Base-by-base conservation (phyloP, 2,888 invertebrate genomes). In the Amiota mariae region DNA sequence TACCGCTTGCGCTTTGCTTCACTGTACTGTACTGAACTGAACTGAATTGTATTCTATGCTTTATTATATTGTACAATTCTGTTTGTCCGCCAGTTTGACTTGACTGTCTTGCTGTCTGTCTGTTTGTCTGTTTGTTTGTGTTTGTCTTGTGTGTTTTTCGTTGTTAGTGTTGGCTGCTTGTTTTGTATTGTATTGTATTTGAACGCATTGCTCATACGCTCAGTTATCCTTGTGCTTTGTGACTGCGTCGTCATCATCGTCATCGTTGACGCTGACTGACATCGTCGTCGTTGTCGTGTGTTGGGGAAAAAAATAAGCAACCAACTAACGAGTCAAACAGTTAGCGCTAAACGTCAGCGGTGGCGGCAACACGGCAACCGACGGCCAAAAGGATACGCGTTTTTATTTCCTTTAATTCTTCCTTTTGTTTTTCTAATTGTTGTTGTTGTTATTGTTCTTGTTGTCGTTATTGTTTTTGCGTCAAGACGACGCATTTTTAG, bases 161-260 rank as follows among this genome's bases (percentile, higher is more conserved):
- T 1, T 15, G 72, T 74, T 66, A 20, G 10, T 13, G 48, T 13
- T 36, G 36, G 36, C 36, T 36, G 36, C 36, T 36, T 49, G 54
- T 57, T 18, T 64, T 78, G n/a, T n/a, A n/a, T 73, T 63, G 76
- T 77, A 72, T 78, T 64, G 71, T 75, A 75, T 77, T 77, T 77
- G 72, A 68, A 76, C 75, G 84, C 85, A 76, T 80, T 85, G 80
- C 85, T 85, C 78, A 86, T 81, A 81, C 86, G 84, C 77, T 84
- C 85, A 82, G 82, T 83, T 82, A 85, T 85, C 83, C 85, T 82
- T 85, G 86, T 73, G 83, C 82, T 75, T 80, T 83, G 83, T 79
- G 78, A 80, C 82, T 77, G 86, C 76, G 81, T 70, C 76, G 77
- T 63, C 36, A 8, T 20, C 59, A 24, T 59, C 59, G 20, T 59